Evolutionary conservation across 2,888 invertebrate genomes (phyloP).

Genomic region (Athalia rosae): DNA sequence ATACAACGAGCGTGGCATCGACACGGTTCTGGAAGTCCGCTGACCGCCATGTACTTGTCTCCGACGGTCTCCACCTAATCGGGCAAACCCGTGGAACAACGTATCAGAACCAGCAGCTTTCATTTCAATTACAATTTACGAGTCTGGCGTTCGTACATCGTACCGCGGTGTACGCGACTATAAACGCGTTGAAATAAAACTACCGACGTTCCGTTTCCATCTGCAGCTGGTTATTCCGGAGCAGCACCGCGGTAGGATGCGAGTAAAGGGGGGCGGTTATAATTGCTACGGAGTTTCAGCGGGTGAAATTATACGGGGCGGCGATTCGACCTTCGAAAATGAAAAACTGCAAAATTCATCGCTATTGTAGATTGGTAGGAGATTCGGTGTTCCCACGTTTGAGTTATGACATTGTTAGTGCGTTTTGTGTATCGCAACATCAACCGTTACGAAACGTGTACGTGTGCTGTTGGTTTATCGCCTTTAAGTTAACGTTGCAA

Average conservation of each 20-base stretch:
- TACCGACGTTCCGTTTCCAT: too few relatives aligned
- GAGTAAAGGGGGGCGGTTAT: too few relatives aligned
- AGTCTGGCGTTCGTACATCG: background rate
- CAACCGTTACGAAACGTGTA: background rate
- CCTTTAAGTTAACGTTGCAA: background rate
- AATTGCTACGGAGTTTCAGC: too few relatives aligned
- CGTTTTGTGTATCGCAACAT: background rate
- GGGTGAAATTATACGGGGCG: too few relatives aligned
- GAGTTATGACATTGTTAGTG: too few relatives aligned
- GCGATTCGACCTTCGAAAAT: too few relatives aligned
- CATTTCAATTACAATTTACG: background rate
- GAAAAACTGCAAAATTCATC: too few relatives aligned
- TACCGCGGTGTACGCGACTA: too few relatives aligned
- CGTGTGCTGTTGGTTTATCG: conserved; percentile 18
- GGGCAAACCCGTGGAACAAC: conserved; percentile 43
- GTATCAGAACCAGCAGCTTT: background rate
- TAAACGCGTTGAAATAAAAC: background rate
- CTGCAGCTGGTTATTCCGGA: too few relatives aligned
- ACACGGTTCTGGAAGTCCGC: conserved; percentile 94
- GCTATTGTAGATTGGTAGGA: too few relatives aligned
- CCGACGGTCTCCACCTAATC: conserved; percentile 96
- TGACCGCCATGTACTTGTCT: conserved; percentile 98
- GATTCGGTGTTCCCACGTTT: too few relatives aligned
- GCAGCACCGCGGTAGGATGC: too few relatives aligned
- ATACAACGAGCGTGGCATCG: conserved; percentile 93